A percentile compares a stretch with the other conserved stretches of the same genome.
Conservation (phyloP, 2,113 vertebrate species). For the Vombatus ursinus region DNA sequence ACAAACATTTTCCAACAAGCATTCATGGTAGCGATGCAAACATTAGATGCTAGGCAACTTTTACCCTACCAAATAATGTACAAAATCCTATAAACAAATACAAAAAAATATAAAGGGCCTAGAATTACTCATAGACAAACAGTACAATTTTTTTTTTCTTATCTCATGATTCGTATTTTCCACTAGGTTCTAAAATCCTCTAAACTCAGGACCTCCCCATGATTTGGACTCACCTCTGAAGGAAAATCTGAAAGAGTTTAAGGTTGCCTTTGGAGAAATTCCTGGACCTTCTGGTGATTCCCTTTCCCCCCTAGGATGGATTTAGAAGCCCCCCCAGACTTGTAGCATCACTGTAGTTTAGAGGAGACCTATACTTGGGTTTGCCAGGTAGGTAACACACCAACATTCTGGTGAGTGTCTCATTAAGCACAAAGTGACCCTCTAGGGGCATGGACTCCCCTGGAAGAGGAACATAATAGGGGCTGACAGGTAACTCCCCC, state of each 20-base stretch:
- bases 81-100: neutral
- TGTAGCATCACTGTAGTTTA: neutral
- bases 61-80: neutral
- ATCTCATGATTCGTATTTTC: neutral
- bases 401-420: no score
- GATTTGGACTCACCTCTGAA: neutral
- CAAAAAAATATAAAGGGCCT: neutral
- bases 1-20: neutral
- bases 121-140: neutral
- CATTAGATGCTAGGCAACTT: neutral
- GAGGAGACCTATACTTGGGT: neutral
- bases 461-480: no score
- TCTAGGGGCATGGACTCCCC: no score
- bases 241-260: neutral
- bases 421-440: no score
- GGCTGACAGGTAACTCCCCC: no score
- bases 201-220: neutral
- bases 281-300: neutral
- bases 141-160: neutral
- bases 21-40: neutral
- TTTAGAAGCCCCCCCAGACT: neutral
- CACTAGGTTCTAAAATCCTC: neutral
- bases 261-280: neutral
- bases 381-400: no score
- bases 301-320: neutral